Percentiles rank a stretch among this genome's conserved stretches.
These are phyloP conservation scores for Entomyzon cyanotis DNA, from an alignment of 2,113 vertebrate species.

Conservation along the genomic window DNA sequence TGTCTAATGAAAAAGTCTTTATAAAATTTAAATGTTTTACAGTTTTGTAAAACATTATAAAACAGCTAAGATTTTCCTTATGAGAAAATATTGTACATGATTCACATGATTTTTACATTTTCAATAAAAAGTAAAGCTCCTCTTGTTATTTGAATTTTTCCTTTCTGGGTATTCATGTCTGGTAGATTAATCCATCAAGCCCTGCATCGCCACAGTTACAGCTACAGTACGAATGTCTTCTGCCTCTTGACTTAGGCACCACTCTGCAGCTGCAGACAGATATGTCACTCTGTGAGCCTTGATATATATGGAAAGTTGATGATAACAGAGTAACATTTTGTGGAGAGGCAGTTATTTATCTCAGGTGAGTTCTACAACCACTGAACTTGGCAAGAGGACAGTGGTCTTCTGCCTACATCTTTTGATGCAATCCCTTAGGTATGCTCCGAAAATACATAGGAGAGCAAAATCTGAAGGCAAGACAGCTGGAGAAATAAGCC, in stretches of 20 bases:
- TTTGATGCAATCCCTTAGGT: neutral
- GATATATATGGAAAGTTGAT: neutral
- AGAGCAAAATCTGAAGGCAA: neutral
- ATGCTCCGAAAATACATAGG: neutral
- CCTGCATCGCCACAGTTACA: neutral
- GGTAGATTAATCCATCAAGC: accelerated
- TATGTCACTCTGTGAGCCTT: neutral
- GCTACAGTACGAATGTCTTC: neutral
- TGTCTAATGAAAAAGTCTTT: slow-evolving; percentile 56
- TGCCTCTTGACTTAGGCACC: neutral
- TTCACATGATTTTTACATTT: slow-evolving; percentile 76
- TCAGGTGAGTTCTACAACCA: neutral
- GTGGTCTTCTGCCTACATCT: neutral
- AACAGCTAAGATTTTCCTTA: slow-evolving; percentile 76
- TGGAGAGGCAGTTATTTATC: neutral
- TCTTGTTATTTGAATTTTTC: neutral
- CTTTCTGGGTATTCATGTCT: neutral
- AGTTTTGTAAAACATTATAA: slow-evolving; percentile 75
- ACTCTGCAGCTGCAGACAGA: neutral
- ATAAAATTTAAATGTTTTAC: slow-evolving; percentile 71
- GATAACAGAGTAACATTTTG: neutral
- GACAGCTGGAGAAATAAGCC: neutral
- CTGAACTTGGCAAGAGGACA: neutral
- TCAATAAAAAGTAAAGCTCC: slow-evolving; percentile 75
- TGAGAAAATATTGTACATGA: slow-evolving; percentile 80